Percentiles rank a stretch among this genome's conserved stretches.
Evolutionary conservation across 2,113 vertebrate genomes (phyloP).

Genomic region (Aldabrachelys gigantea): DNA sequence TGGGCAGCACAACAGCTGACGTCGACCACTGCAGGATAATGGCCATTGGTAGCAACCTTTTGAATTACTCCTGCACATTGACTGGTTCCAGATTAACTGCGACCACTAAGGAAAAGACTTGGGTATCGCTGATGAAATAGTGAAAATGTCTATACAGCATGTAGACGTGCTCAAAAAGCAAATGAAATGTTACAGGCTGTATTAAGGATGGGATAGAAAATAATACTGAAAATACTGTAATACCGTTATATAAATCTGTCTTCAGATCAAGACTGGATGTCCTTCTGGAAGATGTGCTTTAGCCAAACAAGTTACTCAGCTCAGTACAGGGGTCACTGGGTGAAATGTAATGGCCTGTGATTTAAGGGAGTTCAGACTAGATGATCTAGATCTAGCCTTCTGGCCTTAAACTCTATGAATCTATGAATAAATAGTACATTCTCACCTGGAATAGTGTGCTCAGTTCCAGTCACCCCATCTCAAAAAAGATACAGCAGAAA

Average conservation of each 20-base stretch:
- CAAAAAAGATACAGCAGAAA: not conserved
- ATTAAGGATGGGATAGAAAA: constrained; percentile 41
- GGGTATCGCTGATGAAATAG: not conserved
- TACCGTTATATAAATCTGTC: constrained; percentile 52
- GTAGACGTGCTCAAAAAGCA: constrained; percentile 18
- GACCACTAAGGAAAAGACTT: not conserved
- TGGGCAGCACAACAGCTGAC: not conserved
- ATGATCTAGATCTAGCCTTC: constrained; percentile 30
- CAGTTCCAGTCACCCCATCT: not conserved
- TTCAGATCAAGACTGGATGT: constrained; percentile 4
- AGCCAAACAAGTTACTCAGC: constrained; percentile 28
- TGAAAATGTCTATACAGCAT: not conserved
- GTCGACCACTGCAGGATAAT: not conserved
- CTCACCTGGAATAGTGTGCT: not conserved
- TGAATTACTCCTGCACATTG: not conserved
- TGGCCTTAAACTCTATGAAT: constrained; percentile 36
- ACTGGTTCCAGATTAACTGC: not conserved
- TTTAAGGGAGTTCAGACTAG: constrained; percentile 20
- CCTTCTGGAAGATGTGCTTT: constrained; percentile 35
- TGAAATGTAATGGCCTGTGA: constrained; percentile 47
- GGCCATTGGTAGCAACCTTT: not conserved
- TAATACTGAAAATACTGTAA: not conserved
- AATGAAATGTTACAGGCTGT: constrained; percentile 37
- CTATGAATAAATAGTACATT: constrained; percentile 31
- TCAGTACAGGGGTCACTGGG: not conserved